Evolutionary conservation across 2,888 invertebrate genomes (phyloP), one percentile per base, ranked within the genome.

Genomic region (Baronia brevicornis): DNA sequence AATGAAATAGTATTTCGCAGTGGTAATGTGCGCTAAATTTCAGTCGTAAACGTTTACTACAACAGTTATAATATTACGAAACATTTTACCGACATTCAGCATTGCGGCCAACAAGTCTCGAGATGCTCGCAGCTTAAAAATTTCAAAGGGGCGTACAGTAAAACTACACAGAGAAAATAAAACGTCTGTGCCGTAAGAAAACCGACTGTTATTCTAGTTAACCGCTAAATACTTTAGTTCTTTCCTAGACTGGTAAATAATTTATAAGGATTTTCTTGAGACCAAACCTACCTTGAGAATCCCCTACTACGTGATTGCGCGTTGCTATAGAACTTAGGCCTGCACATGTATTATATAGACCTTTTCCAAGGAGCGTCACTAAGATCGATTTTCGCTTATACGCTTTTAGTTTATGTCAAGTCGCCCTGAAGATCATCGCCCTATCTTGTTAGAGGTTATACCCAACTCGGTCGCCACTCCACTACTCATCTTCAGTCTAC

Each of bases 151-250:
- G 28, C 36, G 44, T 35, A 38, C 41, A 39, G 45, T 47, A 40
- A 46, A 56, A 50, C 51, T 50, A 60, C 41, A 33, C 46, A 47
- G 48, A 54, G 46, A 50, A 57, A 58, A 62, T 64, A 54, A 51
- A 50, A 54, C 43, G 44, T 39, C 31, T 31, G 34, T 45, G n/a
- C n/a, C 13, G 41, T 41, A 56, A 58, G 57, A 61, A 63, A 60
- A 55, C 59, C 54, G 29, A 44, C 50, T 46, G 51, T 44, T 50
- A 31, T 51, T 50, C 51, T 25, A 38, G 35, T 41, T 48, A 38
- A 47, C 46, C 43, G 48, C 52, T 70, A 66, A 65, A 68, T 66
- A 67, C 58, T 61, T 62, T 54, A 60, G 49, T 56, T 59, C 54
- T 51, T 60, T 53, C 34, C 53, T 49, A 41, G 28, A 51, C 52